Base-by-base conservation (phyloP, 2,797 vertebrate species). In the Neopelma chrysocephalum region DNA sequence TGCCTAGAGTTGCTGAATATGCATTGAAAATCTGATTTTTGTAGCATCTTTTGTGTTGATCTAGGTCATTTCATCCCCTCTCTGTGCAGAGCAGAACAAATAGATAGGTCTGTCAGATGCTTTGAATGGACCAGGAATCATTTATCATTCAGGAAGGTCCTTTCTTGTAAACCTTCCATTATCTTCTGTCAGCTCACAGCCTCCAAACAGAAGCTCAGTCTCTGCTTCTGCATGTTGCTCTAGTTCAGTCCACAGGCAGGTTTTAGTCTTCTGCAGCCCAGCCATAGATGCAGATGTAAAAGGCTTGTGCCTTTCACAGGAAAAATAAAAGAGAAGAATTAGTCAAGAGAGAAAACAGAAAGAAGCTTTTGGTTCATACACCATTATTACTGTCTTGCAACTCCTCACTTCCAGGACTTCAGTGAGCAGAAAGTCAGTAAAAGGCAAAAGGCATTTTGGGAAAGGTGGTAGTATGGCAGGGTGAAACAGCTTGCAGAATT, bases 1-100 rank as follows among this genome's bases (percentile, higher is more conserved):
- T 94, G 75, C 70, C 32, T 70, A 4, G 56, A 64, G 48, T 86
- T 93, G 70, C 83, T 90, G 82, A 93, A 91, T 91, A 69, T 78
- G 87, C 77, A 77, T 40, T 23, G 68, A 87, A 85, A 85, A 95
- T 82, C 84, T 56, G 77, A 60, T 68, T 81, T 89, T 80, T 84
- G 21, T 56, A 73, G 62, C 13, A 23, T 23, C 53, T 80, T 90
- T 91, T 91, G 65, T 91, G 70, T 83, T 79, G 72, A 78, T 92
- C 16, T 25, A 27, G 91, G 90, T 93, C 48, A 66, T 73, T 95
- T 76, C 17, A 2, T 72, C 56, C 68, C 56, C 25, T 90, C 57
- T 53, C 45, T 69, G 61, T 34, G 34, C 42, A 31, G 70, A 58
- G 29, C 60, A 86, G 65, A 82, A 58, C n/a, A 62, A 93, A 62